Conservation (phyloP, 2,888 invertebrate species). For the Hypolimnas misippus region DNA sequence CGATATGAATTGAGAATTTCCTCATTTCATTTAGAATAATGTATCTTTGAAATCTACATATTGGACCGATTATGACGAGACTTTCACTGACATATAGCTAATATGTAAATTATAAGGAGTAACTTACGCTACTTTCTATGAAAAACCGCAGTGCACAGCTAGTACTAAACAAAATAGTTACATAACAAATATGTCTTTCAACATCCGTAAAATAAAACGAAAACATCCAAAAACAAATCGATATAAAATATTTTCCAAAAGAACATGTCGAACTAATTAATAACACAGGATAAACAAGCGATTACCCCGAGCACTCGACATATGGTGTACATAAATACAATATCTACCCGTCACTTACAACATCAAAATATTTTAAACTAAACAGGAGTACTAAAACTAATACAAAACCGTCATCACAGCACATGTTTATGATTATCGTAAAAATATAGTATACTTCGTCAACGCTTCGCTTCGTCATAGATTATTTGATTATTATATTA, state of each 20-base stretch:
- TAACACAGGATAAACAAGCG: conserved; percentile 16
- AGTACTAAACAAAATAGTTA: no score
- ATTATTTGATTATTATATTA: background rate
- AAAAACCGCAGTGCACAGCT: no score
- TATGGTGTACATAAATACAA: conserved; percentile 35
- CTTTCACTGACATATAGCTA: no score
- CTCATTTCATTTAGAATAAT: no score
- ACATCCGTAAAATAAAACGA: background rate
- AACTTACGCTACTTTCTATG: no score
- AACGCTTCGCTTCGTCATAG: conserved; percentile 37
- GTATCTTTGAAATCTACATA: no score
- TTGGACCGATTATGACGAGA: no score
- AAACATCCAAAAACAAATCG: background rate
- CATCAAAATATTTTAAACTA: conserved; percentile 35
- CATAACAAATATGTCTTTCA: background rate
- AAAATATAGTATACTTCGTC: conserved; percentile 50
- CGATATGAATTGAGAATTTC: no score
- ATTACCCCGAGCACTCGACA: conserved; percentile 21
- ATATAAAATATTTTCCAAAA: conserved; percentile 3
- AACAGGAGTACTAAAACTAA: conserved; percentile 24
- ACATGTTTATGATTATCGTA: conserved; percentile 54
- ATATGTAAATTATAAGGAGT: no score
- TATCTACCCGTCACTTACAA: conserved; percentile 28
- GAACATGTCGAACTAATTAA: conserved; percentile 26
- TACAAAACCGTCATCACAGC: conserved; percentile 47